Base-by-base conservation (phyloP, 2,113 vertebrate species). In the Podarcis cretensis region DNA sequence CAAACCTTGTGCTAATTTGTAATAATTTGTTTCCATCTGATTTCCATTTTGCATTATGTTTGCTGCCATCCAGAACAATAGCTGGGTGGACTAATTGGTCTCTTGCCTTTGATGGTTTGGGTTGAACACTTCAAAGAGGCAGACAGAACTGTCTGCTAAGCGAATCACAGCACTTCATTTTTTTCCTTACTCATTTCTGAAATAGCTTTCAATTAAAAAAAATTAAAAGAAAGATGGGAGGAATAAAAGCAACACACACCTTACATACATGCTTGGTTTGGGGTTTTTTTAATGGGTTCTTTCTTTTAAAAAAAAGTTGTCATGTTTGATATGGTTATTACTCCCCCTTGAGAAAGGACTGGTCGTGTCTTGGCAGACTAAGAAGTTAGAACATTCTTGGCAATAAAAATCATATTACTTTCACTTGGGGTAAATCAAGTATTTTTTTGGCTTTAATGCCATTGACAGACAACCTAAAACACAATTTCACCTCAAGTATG, bases 201-300 rank as follows among this genome's bases (percentile, higher is more conserved):
- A 92, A 83, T 79, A 68, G 27, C 65, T 94, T 93, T 95, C 89
- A 90, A 84, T 79, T 87, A 92, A 91, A 95, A 90, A 95, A 92
- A 80, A 85, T 79, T 87, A 66, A 79, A 80, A 71, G 37, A 88
- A 73, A 35, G 65, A 13, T 27, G 18, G 59, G 0, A 20, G 25
- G 93, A 92, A 85, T 91, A 14, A 92, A 14, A 84, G 74, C 3
- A 78, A 32, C 54, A 4, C 0, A 74, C 35, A 43, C 6, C 1
- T 87, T 91, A 90, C 23, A 63, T 86, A 48, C 30, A 48, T 78
- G 63, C 57, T 48, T 86, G 32, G 13, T 9, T 48, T 8, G 43
- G 3, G 3, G 37, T 9, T 48, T 78, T 48, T 86, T 90, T 12
- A 54, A 54, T 54, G 10, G 48, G 9, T 5, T 85, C 87, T 40